Percentiles rank a stretch among this genome's conserved stretches.
Evolutionary conservation across 1,140 invertebrate genomes (phyloP).

Genomic region (Wasmannia auropunctata): DNA sequence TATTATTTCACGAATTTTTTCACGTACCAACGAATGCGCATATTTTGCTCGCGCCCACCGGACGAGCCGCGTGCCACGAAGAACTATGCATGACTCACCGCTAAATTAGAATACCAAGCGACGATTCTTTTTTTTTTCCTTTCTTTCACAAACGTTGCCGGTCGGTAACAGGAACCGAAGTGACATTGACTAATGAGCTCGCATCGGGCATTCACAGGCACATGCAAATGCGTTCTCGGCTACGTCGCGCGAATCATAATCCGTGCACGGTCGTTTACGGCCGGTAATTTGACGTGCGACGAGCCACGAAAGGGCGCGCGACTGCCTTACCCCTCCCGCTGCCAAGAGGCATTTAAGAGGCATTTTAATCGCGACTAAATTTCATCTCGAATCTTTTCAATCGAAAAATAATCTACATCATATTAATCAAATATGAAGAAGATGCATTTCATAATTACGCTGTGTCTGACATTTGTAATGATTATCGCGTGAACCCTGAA

Average conservation of each 20-base stretch:
- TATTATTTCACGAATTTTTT: slow-evolving; percentile 65
- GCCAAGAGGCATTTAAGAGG: slow-evolving; percentile 2
- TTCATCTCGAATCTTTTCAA: neutral
- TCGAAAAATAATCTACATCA: neutral
- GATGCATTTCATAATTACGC: neutral
- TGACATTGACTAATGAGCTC: slow-evolving; percentile 61
- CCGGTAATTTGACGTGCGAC: slow-evolving; percentile 55
- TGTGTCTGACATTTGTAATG: neutral
- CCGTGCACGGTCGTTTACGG: slow-evolving; percentile 48
- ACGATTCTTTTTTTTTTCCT: neutral
- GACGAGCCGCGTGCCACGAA: slow-evolving; percentile 43
- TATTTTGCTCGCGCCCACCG: slow-evolving; percentile 54
- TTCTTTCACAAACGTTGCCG: neutral
- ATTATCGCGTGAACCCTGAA: neutral
- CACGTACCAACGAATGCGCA: slow-evolving; percentile 63
- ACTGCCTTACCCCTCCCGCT: neutral
- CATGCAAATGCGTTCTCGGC: slow-evolving; percentile 44
- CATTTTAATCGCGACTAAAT: slow-evolving; percentile 17
- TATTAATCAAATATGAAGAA: neutral
- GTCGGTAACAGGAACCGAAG: neutral
- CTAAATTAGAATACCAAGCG: slow-evolving; percentile 67
- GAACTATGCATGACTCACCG: slow-evolving; percentile 58
- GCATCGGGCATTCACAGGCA: slow-evolving; percentile 33
- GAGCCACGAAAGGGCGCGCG: slow-evolving; percentile 31
- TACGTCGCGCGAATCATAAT: slow-evolving; percentile 29